A percentile compares a stretch with the other conserved stretches of the same genome.
These are phyloP conservation scores for Uromys caudimaculatus DNA, from an alignment of 2,797 vertebrate genomes.

Conservation along the genomic window DNA sequence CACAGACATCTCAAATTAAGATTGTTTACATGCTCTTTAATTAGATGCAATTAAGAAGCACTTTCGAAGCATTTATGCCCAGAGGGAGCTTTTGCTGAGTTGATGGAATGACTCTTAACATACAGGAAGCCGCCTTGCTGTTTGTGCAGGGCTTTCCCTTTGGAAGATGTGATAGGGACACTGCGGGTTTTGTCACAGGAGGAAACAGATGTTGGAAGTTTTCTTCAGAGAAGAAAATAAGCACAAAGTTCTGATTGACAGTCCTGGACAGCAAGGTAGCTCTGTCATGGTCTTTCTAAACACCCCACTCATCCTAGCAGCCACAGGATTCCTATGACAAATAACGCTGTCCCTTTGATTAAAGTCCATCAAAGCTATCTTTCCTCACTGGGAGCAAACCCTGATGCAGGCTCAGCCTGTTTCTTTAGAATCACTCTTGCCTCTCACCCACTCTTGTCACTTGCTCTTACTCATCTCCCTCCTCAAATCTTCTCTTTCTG, in stretches of 20 bases:
- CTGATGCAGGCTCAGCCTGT: no score
- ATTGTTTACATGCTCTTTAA: conserved; percentile 83
- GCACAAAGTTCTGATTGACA: background rate
- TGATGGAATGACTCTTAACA: conserved; percentile 69
- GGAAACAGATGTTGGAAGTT: conserved; percentile 71
- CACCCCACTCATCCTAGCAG: background rate
- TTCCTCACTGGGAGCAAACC: background rate
- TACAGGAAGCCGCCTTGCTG: conserved; percentile 33
- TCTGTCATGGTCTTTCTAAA: background rate
- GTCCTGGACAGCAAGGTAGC: background rate
- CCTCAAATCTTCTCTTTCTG: background rate
- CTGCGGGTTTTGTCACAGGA: conserved; percentile 48
- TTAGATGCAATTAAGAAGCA: conserved; percentile 80
- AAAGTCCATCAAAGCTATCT: background rate
- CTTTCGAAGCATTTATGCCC: conserved; percentile 71
- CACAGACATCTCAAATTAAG: conserved; percentile 80
- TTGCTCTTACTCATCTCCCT: no score
- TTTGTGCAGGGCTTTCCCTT: conserved; percentile 47
- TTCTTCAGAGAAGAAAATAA: conserved; percentile 33
- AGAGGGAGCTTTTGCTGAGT: conserved; percentile 56
- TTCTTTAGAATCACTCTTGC: background rate
- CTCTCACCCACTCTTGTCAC: no score
- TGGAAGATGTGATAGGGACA: conserved; percentile 12
- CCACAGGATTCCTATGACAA: background rate
- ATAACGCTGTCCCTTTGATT: background rate